A percentile compares a stretch with the other conserved stretches of the same genome.
Conservation (phyloP, 2,888 invertebrate genomes). For the Balanococcus diminutus region DNA sequence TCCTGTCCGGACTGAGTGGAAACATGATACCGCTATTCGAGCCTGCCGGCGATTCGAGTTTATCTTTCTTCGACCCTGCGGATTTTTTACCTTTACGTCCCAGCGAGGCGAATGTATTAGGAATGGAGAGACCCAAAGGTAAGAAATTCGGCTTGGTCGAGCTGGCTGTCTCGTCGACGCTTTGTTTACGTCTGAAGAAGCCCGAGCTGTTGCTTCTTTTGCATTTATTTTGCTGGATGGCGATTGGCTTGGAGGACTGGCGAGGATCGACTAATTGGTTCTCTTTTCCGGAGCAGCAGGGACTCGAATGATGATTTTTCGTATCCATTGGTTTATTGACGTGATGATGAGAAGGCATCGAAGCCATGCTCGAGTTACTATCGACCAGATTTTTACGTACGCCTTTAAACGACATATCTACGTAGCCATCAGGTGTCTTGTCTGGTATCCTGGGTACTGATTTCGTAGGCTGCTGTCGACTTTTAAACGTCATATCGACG, state of each 20-base stretch:
- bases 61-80: too few relatives aligned
- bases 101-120: slow-evolving; percentile 55
- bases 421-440: slow-evolving; percentile 63
- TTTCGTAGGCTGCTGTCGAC: slow-evolving; percentile 13
- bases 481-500: slow-evolving; percentile 49
- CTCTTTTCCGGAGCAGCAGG: slow-evolving; percentile 32
- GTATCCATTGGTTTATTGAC: not conserved
- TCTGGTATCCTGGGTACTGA: slow-evolving; percentile 27
- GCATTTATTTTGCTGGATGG: slow-evolving; percentile 42
- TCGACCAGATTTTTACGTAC: slow-evolving; percentile 46
- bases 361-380: not conserved
- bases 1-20: slow-evolving; percentile 42
- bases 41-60: slow-evolving; percentile 9
- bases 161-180: slow-evolving; percentile 26
- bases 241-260: slow-evolving; percentile 49
- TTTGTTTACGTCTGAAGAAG: slow-evolving; percentile 40
- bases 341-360: not conserved
- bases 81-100: slow-evolving; percentile 44
- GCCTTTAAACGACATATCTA: slow-evolving; percentile 63
- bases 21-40: slow-evolving; percentile 39
- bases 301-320: not conserved
- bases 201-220: slow-evolving; percentile 38
- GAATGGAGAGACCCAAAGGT: slow-evolving; percentile 56
- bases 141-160: slow-evolving; percentile 44
- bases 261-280: slow-evolving; percentile 31